A percentile compares a stretch with the other conserved stretches of the same genome.
These are phyloP conservation scores for Chromobotia macracanthus DNA, from an alignment of 2,797 vertebrate species.

Conservation along the genomic window DNA sequence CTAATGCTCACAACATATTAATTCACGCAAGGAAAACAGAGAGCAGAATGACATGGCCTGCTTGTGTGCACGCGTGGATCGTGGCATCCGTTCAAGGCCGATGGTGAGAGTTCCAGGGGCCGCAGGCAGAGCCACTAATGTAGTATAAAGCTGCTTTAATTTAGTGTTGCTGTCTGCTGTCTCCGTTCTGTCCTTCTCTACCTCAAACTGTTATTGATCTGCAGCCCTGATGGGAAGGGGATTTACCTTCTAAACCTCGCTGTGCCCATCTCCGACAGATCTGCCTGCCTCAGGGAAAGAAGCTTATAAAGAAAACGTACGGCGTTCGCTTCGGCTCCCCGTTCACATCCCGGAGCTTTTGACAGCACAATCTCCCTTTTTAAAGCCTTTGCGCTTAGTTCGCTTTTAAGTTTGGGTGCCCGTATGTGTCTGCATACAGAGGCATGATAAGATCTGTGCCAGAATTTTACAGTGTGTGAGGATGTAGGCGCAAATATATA, in stretches of 20 bases:
- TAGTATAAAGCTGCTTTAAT: slow-evolving; percentile 67
- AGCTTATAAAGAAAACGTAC: slow-evolving; percentile 58
- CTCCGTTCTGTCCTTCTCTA: slow-evolving; percentile 46
- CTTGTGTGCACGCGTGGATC: background rate
- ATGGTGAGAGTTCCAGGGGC: slow-evolving; percentile 59
- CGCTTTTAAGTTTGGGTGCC: slow-evolving; percentile 33
- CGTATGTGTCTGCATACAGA: slow-evolving; percentile 55
- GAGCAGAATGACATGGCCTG: background rate
- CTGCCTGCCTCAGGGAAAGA: slow-evolving; percentile 57
- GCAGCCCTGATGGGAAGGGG: slow-evolving; percentile 39
- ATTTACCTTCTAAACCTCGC: slow-evolving; percentile 68
- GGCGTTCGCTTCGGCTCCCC: background rate
- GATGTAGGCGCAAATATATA: background rate
- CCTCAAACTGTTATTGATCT: slow-evolving; percentile 69
- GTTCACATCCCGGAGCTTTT: slow-evolving; percentile 19
- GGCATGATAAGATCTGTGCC: slow-evolving; percentile 51
- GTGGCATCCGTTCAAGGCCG: slow-evolving; percentile 48
- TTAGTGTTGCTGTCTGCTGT: slow-evolving; percentile 64
- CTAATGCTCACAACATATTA: background rate
- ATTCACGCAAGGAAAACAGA: background rate
- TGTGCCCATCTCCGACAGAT: slow-evolving; percentile 69
- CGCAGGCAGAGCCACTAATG: slow-evolving; percentile 63
- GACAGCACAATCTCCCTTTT: slow-evolving; percentile 62
- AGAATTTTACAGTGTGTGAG: slow-evolving; percentile 25
- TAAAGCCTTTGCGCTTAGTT: slow-evolving; percentile 69